A percentile compares a stretch with the other conserved stretches of the same genome.
Conservation (phyloP, 2,797 vertebrate genomes). For the Sarcoramphus papa region DNA sequence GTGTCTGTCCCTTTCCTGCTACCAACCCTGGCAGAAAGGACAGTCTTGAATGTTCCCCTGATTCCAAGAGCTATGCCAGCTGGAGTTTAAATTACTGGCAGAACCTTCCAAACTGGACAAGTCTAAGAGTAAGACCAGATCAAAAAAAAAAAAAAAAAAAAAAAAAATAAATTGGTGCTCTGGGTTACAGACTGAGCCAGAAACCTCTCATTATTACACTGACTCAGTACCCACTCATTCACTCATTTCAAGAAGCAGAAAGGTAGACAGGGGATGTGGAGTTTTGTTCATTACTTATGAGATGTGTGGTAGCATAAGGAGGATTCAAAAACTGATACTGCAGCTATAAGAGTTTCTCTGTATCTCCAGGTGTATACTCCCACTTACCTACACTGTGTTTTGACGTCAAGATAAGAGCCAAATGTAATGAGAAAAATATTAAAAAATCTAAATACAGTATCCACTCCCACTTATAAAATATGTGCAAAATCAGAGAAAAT, state of each 20-base stretch:
- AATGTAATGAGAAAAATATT: neutral
- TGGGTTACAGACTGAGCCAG: neutral
- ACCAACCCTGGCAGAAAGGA: neutral
- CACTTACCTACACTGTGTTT: neutral
- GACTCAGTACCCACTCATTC: neutral
- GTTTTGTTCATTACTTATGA: neutral
- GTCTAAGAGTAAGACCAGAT: neutral
- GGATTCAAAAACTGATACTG: neutral
- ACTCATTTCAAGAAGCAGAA: neutral
- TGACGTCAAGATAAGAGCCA: neutral
- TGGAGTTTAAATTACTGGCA: neutral
- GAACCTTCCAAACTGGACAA: neutral
- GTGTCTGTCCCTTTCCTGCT: neutral
- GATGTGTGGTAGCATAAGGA: neutral
- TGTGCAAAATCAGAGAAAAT: neutral
- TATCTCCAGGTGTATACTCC: neutral
- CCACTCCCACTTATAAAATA: neutral
- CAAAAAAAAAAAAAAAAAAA: neutral
- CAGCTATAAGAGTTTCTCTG: neutral
- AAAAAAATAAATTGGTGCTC: neutral
- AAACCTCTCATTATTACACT: neutral
- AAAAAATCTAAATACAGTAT: neutral
- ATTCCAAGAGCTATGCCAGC: neutral
- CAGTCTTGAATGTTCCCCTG: neutral
- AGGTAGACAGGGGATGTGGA: neutral